Evolutionary conservation across 2,888 invertebrate genomes (phyloP).

Genomic region (Brachyptera putata): DNA sequence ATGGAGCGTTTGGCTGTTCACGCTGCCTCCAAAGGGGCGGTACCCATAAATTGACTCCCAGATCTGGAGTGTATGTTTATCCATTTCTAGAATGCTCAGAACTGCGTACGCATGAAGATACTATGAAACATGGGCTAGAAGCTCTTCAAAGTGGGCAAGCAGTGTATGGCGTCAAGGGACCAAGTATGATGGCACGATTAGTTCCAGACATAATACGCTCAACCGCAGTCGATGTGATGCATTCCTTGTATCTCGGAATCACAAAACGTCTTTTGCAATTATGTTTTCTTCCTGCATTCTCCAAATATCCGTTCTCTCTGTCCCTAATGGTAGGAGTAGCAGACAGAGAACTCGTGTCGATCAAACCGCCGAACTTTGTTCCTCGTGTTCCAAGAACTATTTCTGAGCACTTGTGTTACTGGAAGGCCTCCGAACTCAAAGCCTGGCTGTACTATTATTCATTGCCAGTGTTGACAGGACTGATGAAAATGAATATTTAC

Average conservation of each 20-base stretch:
- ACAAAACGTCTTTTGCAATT: background rate
- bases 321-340: background rate
- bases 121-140: background rate
- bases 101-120: background rate
- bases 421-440: background rate
- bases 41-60: background rate
- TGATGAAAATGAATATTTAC: slow-evolving; percentile 7
- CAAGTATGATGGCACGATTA: background rate
- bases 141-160: too few relatives aligned
- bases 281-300: slow-evolving; percentile 5
- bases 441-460: slow-evolving; percentile 10
- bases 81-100: background rate
- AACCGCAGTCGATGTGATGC: background rate
- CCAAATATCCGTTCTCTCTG: background rate
- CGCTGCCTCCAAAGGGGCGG: background rate
- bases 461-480: slow-evolving; percentile 7
- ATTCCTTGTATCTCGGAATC: background rate
- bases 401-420: background rate
- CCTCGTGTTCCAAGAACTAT: background rate
- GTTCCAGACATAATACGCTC: slow-evolving; percentile 5
- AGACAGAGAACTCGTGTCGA: background rate
- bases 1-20: background rate
- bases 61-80: background rate
- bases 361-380: background rate
- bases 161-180: background rate